Evolutionary conservation across 2,888 invertebrate species (phyloP).

Genomic region (Dicyrtomina minuta): DNA sequence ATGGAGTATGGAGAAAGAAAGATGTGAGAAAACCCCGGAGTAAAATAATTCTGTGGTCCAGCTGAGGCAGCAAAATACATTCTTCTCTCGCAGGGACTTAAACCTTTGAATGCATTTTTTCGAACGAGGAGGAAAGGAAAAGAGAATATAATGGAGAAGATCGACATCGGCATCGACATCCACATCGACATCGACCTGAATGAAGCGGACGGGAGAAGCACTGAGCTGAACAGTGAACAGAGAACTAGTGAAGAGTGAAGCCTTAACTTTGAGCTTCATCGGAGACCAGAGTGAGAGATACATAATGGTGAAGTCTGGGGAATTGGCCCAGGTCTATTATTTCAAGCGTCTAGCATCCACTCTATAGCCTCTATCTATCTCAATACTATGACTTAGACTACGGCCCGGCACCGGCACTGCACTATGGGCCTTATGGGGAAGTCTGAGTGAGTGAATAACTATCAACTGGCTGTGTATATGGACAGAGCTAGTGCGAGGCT

Average conservation of each 20-base stretch:
- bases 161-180: not conserved
- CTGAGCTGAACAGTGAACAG: not conserved
- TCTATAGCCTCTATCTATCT: conserved; percentile 28
- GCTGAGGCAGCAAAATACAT: conserved; percentile 37
- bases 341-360: conserved; percentile 33
- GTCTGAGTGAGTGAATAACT: no score
- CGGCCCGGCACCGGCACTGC: no score
- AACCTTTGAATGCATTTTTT: conserved; percentile 20
- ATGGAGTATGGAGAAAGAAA: not conserved
- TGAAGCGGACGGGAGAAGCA: no score
- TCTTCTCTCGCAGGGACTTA: conserved; percentile 24
- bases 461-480: no score
- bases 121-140: not conserved
- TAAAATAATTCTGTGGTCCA: conserved; percentile 41
- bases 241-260: conserved; percentile 9
- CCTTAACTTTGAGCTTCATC: conserved; percentile 9
- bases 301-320: conserved; percentile 3
- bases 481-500: no score
- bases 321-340: conserved; percentile 39
- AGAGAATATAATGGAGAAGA: conserved; percentile 33
- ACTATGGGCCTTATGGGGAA: no score
- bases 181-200: conserved; percentile 13
- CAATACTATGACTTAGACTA: conserved; percentile 10
- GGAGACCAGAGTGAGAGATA: no score
- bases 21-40: conserved; percentile 39